Evolutionary conservation across 92 coral and sea anemone species (phyloP), one percentile per base, ranked within the genome.

Genomic region (Zoanthus solanderi): DNA sequence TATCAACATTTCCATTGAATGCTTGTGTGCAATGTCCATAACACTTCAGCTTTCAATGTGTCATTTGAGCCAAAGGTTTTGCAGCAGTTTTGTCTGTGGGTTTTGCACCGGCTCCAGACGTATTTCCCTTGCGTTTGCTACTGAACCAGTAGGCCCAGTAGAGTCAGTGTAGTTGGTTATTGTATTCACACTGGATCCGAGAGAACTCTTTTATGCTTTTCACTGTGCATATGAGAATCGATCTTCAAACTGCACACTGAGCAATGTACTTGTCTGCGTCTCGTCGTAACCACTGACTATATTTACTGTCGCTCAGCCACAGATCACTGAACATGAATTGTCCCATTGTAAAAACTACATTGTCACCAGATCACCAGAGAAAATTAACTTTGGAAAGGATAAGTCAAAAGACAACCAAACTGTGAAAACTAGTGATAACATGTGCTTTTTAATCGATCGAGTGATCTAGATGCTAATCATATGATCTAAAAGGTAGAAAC

Each of bases 391-490:
- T 23, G 23, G 8, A 47, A 78, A 53, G 71, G 52, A 78, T 6
- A 74, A 74, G 31, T 44, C 57, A 74, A 45, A 74, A 45, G 57
- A 74, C 78, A 74, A 74, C 78, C 58, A 74, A 45, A 45, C 54
- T 28, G 57, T 74, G 78, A 74, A 74, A 74, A 74, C 78, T 44
- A 16, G 78, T 57, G 30, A 45, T 10, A 74, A 52, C 56, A 45
- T 42, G 57, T 16, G 50, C 77, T 32, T 32, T 74, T 74, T 44
- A 44, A 46, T 44, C 78, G 58, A 45, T 74, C 57, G 78, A 44
- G 45, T 74, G 78, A 74, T 45, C 78, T 74, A 31, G 78, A 74
- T 74, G 78, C 58, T 44, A 74, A 74, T 74, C 78, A 74, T 57
- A 29, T 74, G 78, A 74, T 16, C 78, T 44, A 74, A 74, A 32